Percentiles rank a stretch among this genome's conserved stretches.
Evolutionary conservation across 1,140 invertebrate genomes (phyloP).

Genomic region (Trachymyrmex cornetzi): DNA sequence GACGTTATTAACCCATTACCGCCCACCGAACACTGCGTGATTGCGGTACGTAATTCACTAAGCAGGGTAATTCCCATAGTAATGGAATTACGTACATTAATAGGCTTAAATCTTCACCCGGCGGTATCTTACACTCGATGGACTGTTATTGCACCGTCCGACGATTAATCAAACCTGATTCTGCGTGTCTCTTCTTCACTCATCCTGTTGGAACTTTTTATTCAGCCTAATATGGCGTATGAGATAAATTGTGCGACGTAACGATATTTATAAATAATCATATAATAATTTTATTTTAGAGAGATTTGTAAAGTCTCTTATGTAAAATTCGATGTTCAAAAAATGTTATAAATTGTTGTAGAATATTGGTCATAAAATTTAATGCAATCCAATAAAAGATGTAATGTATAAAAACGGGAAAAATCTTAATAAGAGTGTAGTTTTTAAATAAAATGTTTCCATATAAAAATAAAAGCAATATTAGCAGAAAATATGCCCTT

Average conservation of each 20-base stretch:
- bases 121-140: constrained; percentile 15
- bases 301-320: neutral
- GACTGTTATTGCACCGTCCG: constrained; percentile 53
- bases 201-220: neutral
- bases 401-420: neutral
- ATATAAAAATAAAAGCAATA: neutral
- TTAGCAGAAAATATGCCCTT: neutral
- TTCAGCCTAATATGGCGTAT: neutral
- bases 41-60: constrained; percentile 43
- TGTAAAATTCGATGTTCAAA: neutral
- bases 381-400: neutral
- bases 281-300: too few relatives aligned
- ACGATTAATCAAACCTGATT: constrained; percentile 65
- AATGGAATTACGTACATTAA: constrained; percentile 66
- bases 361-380: neutral
- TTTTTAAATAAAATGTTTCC: neutral
- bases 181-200: neutral
- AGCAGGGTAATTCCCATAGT: neutral
- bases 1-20: constrained; percentile 72
- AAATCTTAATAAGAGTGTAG: neutral
- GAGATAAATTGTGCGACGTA: neutral
- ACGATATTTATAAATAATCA: neutral
- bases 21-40: constrained; percentile 34
- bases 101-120: constrained; percentile 49
- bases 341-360: neutral